Percentiles rank a stretch among this genome's conserved stretches.
phyloP scores from a whole-genome alignment of 2,797 vertebrate genomes.

The Setipinna tenuifilis region DNA sequence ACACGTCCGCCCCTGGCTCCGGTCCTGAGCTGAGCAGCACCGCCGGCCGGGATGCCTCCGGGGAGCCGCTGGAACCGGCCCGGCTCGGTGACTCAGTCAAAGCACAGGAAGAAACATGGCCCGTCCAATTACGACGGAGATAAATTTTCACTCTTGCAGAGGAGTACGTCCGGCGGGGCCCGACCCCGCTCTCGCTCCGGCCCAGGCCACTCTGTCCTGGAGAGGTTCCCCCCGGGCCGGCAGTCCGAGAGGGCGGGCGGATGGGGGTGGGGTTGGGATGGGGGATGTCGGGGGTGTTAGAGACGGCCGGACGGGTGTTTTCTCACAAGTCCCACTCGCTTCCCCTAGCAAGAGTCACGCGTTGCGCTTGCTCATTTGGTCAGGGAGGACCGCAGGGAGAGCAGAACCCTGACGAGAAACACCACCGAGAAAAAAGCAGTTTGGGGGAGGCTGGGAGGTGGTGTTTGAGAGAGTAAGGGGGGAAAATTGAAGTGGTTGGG shows the following conservation, averaged over 20 bases:
- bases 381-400: not conserved
- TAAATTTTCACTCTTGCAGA: slow-evolving; percentile 37
- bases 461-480: no score
- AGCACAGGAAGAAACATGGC: slow-evolving; percentile 56
- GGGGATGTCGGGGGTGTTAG: not conserved
- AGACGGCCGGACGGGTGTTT: not conserved
- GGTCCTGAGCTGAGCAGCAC: not conserved
- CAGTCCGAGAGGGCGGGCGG: not conserved
- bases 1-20: not conserved
- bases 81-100: slow-evolving; percentile 15
- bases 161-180: not conserved
- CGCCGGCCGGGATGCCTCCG: not conserved
- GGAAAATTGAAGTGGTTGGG: not conserved
- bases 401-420: not conserved
- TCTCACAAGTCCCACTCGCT: not conserved
- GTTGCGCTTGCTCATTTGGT: not conserved
- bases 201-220: not conserved
- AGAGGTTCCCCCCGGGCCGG: not conserved
- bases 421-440: not conserved
- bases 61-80: slow-evolving; percentile 7
- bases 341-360: not conserved
- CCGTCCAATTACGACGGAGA: slow-evolving; percentile 51
- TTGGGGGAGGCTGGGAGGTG: not conserved
- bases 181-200: not conserved
- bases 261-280: no score